Evolutionary conservation across 2,797 vertebrate genomes (phyloP).

Genomic region (Phalanger gymnotis): DNA sequence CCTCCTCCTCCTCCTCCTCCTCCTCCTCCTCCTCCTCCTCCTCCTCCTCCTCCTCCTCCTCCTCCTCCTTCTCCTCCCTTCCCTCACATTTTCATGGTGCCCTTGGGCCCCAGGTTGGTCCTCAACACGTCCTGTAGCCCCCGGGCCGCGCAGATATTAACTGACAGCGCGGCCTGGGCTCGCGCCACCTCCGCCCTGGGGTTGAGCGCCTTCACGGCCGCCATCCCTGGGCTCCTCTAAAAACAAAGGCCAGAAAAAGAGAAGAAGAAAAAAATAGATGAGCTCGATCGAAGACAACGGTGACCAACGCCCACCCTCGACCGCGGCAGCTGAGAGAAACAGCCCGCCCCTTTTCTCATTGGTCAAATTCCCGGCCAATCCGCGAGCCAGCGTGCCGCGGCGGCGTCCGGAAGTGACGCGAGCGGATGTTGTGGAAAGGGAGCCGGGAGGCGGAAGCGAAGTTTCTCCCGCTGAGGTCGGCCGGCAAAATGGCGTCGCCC

Average conservation of each 20-base stretch:
- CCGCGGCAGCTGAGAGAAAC: rapidly evolving
- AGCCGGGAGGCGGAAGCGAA: neutral
- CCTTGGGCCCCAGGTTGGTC: slow-evolving; percentile 92
- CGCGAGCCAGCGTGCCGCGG: neutral
- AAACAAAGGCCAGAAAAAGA: neutral
- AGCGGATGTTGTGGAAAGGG: neutral
- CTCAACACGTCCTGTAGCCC: slow-evolving; percentile 91
- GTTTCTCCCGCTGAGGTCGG: rapidly evolving
- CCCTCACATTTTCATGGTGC: slow-evolving; percentile 95
- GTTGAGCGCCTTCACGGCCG: slow-evolving; percentile 89
- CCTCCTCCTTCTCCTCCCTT: slow-evolving; percentile 15
- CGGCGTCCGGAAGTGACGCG: slow-evolving; percentile 22
- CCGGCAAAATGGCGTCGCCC: slow-evolving; percentile 73
- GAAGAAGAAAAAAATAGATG: neutral
- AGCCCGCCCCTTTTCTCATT: neutral
- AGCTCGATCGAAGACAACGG: neutral
- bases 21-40: too few relatives aligned
- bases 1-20: too few relatives aligned
- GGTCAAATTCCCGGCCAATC: slow-evolving; percentile 42
- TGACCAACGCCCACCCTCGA: neutral
- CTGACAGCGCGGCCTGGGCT: slow-evolving; percentile 89
- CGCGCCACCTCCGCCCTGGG: slow-evolving; percentile 91
- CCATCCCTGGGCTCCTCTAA: slow-evolving; percentile 70
- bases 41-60: too few relatives aligned
- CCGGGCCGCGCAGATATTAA: slow-evolving; percentile 91